Base-by-base conservation (phyloP, 2,113 vertebrate genomes). In the Cyphomyrus discorhynchus region DNA sequence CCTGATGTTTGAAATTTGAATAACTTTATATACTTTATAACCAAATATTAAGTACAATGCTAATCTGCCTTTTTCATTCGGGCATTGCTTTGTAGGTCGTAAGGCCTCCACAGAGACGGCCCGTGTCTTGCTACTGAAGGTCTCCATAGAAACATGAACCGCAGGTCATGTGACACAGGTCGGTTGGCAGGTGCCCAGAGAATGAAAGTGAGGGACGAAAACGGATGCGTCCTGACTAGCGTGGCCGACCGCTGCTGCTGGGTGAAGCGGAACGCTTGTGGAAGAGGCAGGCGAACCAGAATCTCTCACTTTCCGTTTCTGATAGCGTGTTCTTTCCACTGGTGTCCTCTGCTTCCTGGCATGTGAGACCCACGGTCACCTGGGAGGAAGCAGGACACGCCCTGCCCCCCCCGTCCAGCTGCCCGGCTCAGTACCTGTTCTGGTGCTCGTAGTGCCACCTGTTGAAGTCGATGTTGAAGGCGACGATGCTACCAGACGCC, bases 391-490 rank as follows among this genome's bases (percentile, higher is more conserved):
- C 93, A 82, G 93, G 87, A 47, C 82, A 47, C 47, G 35, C 46
- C 39, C 1, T 11, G 11, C n/a, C 39, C 31, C 46, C 27, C 82
- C n/a, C 5, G 5, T 49, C 47, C 70, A 87, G 93, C 93, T 8
- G 88, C 91, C 89, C 1, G 0, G 92, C 92, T 99, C 95, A 99
- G 94, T 99, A 99, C 96, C 98, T 97, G 96, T 99, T 99, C 96
- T 99, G 98, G 95, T 99, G 98, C 92, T 99, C 98, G 92, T 99
- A 99, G 95, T 99, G 98, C 98, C 98, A 99, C 93, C 98, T 97
- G 95, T 99, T 99, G 97, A 99, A 99, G 96, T 99, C 98, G 95
- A 99, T 99, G 95, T 99, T 99, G 95, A 99, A 99, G 89, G 98
- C 98, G 94, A 99, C 98, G 0, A 99, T 99, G 97, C 98, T 99